Conservation (phyloP, 2,113 vertebrate genomes). For the Gymnogyps californianus region DNA sequence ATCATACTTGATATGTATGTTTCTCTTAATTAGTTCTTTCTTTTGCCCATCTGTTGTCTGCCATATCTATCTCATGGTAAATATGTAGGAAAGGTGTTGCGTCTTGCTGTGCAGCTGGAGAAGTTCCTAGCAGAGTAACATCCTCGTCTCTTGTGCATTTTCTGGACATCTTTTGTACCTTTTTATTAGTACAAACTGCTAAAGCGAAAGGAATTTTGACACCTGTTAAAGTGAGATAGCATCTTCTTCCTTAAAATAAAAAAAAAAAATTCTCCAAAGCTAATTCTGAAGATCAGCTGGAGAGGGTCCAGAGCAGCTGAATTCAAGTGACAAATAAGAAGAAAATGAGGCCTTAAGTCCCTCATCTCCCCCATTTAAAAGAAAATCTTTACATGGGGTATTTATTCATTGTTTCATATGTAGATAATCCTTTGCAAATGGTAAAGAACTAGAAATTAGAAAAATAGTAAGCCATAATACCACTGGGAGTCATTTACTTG, state of each 20-base stretch:
- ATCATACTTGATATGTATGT: not conserved
- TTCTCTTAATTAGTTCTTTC: not conserved
- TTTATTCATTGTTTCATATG: not conserved
- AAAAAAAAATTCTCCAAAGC: not conserved
- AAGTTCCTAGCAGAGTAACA: not conserved
- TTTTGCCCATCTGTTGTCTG: not conserved
- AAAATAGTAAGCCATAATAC: constrained; percentile 35
- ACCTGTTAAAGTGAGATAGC: not conserved
- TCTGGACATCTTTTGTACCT: not conserved
- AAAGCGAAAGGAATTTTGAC: not conserved
- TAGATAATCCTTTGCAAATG: constrained; percentile 28
- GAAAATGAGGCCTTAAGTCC: not conserved
- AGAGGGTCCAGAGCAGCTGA: not conserved
- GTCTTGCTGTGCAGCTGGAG: not conserved
- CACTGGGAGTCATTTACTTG: constrained; percentile 20
- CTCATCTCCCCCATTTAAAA: not conserved
- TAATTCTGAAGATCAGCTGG: not conserved
- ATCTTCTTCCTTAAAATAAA: not conserved
- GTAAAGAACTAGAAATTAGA: constrained; percentile 42
- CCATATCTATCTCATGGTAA: not conserved
- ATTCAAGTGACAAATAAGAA: not conserved
- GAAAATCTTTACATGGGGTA: not conserved
- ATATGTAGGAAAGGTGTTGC: not conserved
- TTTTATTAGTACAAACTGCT: not conserved
- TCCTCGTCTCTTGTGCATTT: not conserved